Evolutionary conservation across 2,888 invertebrate species (phyloP).

Genomic region (Litoditis marina): DNA sequence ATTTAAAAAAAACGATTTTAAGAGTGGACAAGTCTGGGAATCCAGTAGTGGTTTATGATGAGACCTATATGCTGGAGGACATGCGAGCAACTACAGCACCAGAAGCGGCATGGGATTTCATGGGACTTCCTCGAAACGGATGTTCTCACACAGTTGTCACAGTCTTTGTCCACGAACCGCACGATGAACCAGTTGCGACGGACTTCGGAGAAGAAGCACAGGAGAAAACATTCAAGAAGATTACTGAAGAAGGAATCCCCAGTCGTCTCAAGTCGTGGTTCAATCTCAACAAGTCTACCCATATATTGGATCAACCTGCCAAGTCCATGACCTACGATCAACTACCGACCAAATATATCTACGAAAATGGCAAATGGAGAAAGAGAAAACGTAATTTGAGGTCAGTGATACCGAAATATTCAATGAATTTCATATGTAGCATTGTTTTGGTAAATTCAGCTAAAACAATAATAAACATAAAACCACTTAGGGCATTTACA

Average conservation of each 20-base stretch:
- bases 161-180: constrained; percentile 11
- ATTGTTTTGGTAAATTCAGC: no score
- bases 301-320: neutral
- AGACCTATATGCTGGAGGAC: constrained; percentile 13
- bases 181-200: constrained; percentile 6
- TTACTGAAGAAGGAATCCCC: no score
- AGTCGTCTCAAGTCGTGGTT: constrained; percentile 1
- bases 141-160: constrained; percentile 13
- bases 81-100: constrained; percentile 12
- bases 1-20: no score
- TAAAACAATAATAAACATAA: no score
- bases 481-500: no score
- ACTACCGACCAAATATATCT: neutral
- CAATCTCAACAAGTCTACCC: constrained; percentile 11
- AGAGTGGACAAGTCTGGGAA: neutral
- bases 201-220: constrained; percentile 3
- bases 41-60: constrained; percentile 4
- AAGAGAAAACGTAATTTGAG: neutral
- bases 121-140: constrained; percentile 9
- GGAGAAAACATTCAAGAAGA: no score
- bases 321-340: neutral
- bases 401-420: no score
- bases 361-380: neutral
- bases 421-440: no score
- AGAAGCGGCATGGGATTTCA: constrained; percentile 18